A percentile compares a stretch with the other conserved stretches of the same genome.
Evolutionary conservation across 2,797 vertebrate genomes (phyloP).

Genomic region (Trachurus trachurus): DNA sequence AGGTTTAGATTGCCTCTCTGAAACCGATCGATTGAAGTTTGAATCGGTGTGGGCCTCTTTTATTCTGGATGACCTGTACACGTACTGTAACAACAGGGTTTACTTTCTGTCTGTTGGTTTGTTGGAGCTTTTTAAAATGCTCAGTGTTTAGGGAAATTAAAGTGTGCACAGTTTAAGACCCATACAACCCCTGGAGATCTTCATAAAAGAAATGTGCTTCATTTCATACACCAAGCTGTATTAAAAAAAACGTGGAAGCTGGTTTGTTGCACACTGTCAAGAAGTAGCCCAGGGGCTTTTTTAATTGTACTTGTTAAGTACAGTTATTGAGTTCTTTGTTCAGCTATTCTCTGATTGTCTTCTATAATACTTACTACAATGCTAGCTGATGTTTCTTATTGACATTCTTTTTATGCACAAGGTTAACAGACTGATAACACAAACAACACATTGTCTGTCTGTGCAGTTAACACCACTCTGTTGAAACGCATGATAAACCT

Average conservation of each 20-base stretch:
- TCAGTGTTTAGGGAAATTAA: slow-evolving; percentile 29
- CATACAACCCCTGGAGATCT: slow-evolving; percentile 28
- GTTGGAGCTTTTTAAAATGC: slow-evolving; percentile 38
- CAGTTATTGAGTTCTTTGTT: neutral
- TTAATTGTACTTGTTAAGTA: neutral
- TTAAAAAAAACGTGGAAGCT: slow-evolving; percentile 14
- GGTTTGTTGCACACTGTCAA: slow-evolving; percentile 3
- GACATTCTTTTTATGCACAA: neutral
- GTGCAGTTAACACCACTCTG: neutral
- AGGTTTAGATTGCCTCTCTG: too few relatives aligned
- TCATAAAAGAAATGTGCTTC: slow-evolving; percentile 13
- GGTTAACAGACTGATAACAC: neutral
- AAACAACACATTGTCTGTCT: neutral
- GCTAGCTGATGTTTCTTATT: neutral
- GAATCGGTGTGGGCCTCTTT: too few relatives aligned
- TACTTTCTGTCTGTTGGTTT: slow-evolving; percentile 32
- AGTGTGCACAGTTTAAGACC: slow-evolving; percentile 34
- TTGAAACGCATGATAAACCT: neutral
- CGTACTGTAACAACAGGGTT: neutral
- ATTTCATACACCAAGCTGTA: slow-evolving; percentile 21
- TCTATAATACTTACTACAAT: neutral
- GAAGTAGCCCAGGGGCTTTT: slow-evolving; percentile 14
- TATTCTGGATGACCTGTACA: too few relatives aligned
- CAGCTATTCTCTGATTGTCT: neutral
- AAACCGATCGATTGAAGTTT: too few relatives aligned